These are phyloP conservation scores for Philereme transversata DNA, from an alignment of 2,888 invertebrate species.

Conservation along the genomic window DNA sequence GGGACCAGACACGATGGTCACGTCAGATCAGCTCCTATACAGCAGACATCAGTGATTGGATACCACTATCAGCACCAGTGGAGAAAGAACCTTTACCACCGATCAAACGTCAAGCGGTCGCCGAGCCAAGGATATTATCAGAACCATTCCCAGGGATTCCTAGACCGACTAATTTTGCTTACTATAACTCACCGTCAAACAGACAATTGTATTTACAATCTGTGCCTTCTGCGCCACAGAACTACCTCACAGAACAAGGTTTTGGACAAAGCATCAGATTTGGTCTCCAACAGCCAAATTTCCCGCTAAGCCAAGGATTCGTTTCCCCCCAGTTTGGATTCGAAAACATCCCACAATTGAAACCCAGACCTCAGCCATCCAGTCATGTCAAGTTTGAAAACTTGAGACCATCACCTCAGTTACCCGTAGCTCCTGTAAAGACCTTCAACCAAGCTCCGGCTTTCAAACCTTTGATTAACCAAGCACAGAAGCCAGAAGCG, in stretches of 20 bases:
- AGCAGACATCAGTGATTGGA: conserved; percentile 76
- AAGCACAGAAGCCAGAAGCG: conserved; percentile 58
- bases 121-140: conserved; percentile 74
- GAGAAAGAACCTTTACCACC: conserved; percentile 58
- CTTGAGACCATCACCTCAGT: conserved; percentile 45
- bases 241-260: conserved; percentile 72
- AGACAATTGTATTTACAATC: conserved; percentile 73
- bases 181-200: conserved; percentile 62
- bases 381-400: conserved; percentile 64
- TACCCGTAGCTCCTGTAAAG: conserved; percentile 32
- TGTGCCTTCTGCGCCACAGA: conserved; percentile 76
- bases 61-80: conserved; percentile 66
- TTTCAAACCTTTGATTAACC: conserved; percentile 59
- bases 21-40: conserved; percentile 78
- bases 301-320: conserved; percentile 71
- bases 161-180: conserved; percentile 60
- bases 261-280: conserved; percentile 73
- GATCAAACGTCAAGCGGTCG: conserved; percentile 72
- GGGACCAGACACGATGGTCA: conserved; percentile 74
- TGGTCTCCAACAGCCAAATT: conserved; percentile 70
- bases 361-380: conserved; percentile 52
- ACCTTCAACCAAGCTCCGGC: conserved; percentile 39
- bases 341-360: conserved; percentile 58
- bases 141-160: conserved; percentile 69
- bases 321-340: conserved; percentile 65